Evolutionary conservation across 2,888 invertebrate genomes (phyloP).

Genomic region (Dolichomitus sp.): DNA sequence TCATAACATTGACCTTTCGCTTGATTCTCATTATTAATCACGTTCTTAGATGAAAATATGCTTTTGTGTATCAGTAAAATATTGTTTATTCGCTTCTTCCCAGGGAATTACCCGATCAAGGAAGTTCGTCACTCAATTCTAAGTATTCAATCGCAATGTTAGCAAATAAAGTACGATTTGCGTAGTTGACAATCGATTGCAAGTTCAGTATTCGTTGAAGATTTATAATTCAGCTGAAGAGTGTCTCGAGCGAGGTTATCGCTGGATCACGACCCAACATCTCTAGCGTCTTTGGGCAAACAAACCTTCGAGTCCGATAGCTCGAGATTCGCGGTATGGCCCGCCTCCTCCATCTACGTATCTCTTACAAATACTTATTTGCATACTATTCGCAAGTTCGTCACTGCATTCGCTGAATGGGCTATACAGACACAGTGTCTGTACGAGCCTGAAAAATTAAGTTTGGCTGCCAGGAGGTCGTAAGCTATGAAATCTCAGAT

Average conservation of each 20-base stretch:
- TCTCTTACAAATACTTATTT: neutral
- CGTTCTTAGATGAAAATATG: neutral
- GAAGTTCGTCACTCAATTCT: neutral
- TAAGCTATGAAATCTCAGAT: constrained; percentile 2
- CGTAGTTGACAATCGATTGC: neutral
- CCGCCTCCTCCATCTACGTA: neutral
- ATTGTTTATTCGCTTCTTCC: neutral
- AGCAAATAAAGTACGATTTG: neutral
- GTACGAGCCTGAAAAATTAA: neutral
- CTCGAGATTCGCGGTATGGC: neutral
- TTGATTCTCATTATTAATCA: neutral
- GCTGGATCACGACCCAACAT: constrained; percentile 29
- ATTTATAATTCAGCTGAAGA: neutral
- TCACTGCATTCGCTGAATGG: neutral
- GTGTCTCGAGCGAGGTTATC: constrained; percentile 36
- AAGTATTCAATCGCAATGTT: neutral
- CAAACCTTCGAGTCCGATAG: constrained; percentile 7
- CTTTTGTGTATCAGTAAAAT: neutral
- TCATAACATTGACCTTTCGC: neutral
- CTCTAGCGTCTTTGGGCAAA: constrained; percentile 8
- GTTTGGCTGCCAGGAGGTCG: neutral
- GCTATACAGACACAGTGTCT: neutral
- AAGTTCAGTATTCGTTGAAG: neutral
- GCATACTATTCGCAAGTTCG: neutral
- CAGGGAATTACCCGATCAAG: neutral